Evolutionary conservation across 2,888 invertebrate species (phyloP).

Genomic region (Lottia scabra): DNA sequence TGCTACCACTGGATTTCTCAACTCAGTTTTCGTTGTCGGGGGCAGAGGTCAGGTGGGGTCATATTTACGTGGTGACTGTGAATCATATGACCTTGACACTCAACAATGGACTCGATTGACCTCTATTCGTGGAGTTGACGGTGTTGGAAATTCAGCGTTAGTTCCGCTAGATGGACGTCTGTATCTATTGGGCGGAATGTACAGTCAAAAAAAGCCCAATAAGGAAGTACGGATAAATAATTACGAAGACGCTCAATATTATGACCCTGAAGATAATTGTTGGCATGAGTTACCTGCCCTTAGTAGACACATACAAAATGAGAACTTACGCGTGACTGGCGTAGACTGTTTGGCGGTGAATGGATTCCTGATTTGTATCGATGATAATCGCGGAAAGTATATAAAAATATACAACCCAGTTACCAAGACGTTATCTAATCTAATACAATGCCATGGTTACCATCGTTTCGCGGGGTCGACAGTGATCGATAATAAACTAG

Average conservation of each 20-base stretch:
- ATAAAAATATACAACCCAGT: constrained; percentile 26
- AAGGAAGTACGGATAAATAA: constrained; percentile 10
- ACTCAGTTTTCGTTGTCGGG: constrained; percentile 25
- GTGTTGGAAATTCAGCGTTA: constrained; percentile 26
- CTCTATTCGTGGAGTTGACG: constrained; percentile 13
- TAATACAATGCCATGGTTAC: constrained; percentile 26
- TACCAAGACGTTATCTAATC: constrained; percentile 7
- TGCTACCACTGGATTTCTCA: constrained; percentile 15
- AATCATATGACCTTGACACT: constrained; percentile 20
- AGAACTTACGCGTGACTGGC: constrained; percentile 11
- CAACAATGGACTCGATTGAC: constrained; percentile 28
- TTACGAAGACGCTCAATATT: constrained; percentile 18
- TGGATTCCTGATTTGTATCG: constrained; percentile 20
- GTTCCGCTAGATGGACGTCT: constrained; percentile 25
- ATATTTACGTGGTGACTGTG: constrained; percentile 17
- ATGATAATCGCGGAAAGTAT: constrained; percentile 19
- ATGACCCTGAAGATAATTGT: constrained; percentile 16
- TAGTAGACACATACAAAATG: constrained; percentile 10
- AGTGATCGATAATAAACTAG: constrained; percentile 18
- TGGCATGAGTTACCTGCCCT: constrained; percentile 23
- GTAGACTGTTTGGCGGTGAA: constrained; percentile 17
- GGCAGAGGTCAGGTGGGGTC: constrained; percentile 15
- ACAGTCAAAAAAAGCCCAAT: neutral
- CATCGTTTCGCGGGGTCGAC: constrained; percentile 24
- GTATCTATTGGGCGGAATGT: constrained; percentile 25